Percentiles rank a stretch among this genome's conserved stretches.
Conservation (phyloP, 1,140 invertebrate species). For the Solen grandis region DNA sequence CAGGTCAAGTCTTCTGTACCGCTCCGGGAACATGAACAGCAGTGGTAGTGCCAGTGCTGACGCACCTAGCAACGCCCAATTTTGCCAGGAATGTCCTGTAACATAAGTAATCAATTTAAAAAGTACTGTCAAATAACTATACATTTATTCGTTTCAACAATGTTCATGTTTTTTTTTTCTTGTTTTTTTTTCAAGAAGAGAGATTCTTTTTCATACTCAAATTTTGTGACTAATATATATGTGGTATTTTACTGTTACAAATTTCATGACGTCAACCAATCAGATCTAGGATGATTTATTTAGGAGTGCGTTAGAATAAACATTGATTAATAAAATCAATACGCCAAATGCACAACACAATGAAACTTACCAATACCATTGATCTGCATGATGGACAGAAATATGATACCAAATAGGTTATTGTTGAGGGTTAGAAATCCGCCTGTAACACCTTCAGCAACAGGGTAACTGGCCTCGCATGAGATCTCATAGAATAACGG, state of each 20-base stretch:
- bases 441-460: constrained; percentile 82
- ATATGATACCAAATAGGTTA: constrained; percentile 80
- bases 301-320: neutral
- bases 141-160: neutral
- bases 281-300: neutral
- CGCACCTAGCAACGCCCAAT: constrained; percentile 67
- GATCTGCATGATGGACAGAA: constrained; percentile 80
- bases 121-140: neutral
- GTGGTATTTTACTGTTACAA: too few species aligned
- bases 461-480: constrained; percentile 82
- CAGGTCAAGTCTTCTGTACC: constrained; percentile 61
- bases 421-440: constrained; percentile 81
- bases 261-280: neutral
- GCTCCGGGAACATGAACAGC: constrained; percentile 61
- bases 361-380: constrained; percentile 69
- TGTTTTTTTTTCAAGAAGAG: neutral
- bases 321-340: neutral
- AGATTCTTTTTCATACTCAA: neutral
- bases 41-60: constrained; percentile 61
- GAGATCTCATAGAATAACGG: constrained; percentile 82
- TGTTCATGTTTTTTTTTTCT: neutral
- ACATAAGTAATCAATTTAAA: neutral
- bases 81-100: constrained; percentile 73
- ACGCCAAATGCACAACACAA: neutral
- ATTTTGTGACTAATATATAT: neutral